These are phyloP conservation scores for Brachypodius melanocephalos DNA, from an alignment of 2,113 vertebrate species.

Conservation along the genomic window DNA sequence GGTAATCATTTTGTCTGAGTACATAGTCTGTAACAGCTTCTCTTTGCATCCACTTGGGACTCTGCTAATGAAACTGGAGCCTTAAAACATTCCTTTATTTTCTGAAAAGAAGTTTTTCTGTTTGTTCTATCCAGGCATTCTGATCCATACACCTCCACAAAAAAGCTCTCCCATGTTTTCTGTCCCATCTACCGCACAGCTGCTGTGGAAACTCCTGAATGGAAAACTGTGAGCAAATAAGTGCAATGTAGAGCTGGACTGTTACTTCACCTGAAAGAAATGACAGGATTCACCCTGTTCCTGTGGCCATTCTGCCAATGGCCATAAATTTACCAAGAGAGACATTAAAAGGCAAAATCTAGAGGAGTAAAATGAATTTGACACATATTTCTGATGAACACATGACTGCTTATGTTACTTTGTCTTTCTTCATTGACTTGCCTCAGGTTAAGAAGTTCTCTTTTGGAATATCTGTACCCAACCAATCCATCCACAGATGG, in stretches of 20 bases:
- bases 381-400: background rate
- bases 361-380: background rate
- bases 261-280: background rate
- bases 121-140: background rate
- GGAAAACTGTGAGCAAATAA: background rate
- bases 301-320: background rate
- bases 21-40: background rate
- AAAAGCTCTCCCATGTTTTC: background rate
- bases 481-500: background rate
- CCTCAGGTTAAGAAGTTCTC: background rate
- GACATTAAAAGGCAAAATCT: background rate
- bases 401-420: background rate
- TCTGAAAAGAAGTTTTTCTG: background rate
- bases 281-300: background rate
- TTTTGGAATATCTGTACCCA: background rate
- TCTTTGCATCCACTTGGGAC: conserved; percentile 8
- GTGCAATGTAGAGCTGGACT: background rate
- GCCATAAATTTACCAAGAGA: background rate
- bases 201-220: background rate
- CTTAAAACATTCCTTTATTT: conserved; percentile 10
- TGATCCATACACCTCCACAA: background rate
- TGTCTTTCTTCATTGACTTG: background rate
- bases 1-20: conserved; percentile 20
- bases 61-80: background rate
- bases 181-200: background rate